phyloP scores from a whole-genome alignment of 2,888 invertebrate species.

The Pseudoips prasinana region DNA sequence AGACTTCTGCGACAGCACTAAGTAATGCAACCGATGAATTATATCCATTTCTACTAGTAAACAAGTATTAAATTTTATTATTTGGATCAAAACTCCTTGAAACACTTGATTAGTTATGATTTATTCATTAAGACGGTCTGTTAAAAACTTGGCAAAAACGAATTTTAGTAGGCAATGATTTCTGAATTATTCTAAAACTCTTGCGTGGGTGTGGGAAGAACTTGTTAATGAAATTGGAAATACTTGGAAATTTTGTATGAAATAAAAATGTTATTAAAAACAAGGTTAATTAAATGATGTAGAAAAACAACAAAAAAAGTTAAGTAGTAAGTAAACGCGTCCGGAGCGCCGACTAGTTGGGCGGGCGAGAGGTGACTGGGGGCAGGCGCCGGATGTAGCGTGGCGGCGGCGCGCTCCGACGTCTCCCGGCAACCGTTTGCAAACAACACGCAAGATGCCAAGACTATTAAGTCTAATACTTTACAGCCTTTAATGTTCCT shows the following conservation, averaged over 20 bases:
- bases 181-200: constrained; percentile 6
- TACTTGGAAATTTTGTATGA: too few species aligned
- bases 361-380: constrained; percentile 68
- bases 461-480: constrained; percentile 1
- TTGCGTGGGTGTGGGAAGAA: too few species aligned
- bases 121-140: constrained; percentile 5
- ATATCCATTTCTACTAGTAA: constrained; percentile 60
- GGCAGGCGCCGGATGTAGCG: constrained; percentile 61
- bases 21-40: constrained; percentile 74
- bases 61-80: too few species aligned
- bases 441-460: constrained; percentile 59
- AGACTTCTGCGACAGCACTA: constrained; percentile 76
- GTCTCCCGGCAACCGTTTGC: constrained; percentile 72
- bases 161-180: too few species aligned
- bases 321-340: constrained; percentile 15
- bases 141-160: constrained; percentile 12
- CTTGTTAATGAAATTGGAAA: too few species aligned
- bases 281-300: background rate
- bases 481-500: too few species aligned
- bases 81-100: too few species aligned
- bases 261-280: too few species aligned
- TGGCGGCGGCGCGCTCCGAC: constrained; percentile 45
- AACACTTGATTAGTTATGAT: background rate
- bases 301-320: constrained; percentile 9
- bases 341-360: constrained; percentile 39